Conservation (phyloP, 2,113 vertebrate species). For the Columbina picui region DNA sequence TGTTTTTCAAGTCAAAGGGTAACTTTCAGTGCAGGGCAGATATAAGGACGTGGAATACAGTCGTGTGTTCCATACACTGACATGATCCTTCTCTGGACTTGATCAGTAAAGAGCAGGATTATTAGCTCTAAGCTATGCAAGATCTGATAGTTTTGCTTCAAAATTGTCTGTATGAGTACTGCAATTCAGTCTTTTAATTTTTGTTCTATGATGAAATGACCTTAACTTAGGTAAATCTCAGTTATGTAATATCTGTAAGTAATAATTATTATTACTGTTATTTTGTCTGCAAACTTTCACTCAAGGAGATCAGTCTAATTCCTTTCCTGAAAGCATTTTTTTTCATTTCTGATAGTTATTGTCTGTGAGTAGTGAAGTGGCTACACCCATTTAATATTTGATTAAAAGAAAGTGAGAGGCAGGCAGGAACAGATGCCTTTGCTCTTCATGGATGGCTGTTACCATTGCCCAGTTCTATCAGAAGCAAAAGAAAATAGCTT, state of each 20-base stretch:
- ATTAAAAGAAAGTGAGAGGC: not conserved
- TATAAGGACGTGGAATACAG: rapidly evolving
- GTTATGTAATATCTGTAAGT: not conserved
- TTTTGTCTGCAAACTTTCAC: not conserved
- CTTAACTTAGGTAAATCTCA: not conserved
- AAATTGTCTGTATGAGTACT: not conserved
- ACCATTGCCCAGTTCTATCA: not conserved
- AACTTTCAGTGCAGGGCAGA: not conserved
- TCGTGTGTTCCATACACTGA: not conserved
- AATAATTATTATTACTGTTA: not conserved
- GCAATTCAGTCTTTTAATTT: not conserved
- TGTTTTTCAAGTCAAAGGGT: not conserved
- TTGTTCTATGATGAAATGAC: not conserved
- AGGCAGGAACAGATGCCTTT: not conserved
- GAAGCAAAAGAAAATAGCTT: not conserved
- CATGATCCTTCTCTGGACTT: not conserved
- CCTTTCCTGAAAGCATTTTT: not conserved
- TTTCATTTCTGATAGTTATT: not conserved
- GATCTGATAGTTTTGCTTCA: not conserved
- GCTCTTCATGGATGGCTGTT: not conserved
- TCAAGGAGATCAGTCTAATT: not conserved
- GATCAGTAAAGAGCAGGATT: not conserved
- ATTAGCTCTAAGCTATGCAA: not conserved
- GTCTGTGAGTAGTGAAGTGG: not conserved
- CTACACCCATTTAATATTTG: not conserved